Evolutionary conservation across 2,797 vertebrate genomes (phyloP).

Genomic region (Distichodus sexfasciatus): DNA sequence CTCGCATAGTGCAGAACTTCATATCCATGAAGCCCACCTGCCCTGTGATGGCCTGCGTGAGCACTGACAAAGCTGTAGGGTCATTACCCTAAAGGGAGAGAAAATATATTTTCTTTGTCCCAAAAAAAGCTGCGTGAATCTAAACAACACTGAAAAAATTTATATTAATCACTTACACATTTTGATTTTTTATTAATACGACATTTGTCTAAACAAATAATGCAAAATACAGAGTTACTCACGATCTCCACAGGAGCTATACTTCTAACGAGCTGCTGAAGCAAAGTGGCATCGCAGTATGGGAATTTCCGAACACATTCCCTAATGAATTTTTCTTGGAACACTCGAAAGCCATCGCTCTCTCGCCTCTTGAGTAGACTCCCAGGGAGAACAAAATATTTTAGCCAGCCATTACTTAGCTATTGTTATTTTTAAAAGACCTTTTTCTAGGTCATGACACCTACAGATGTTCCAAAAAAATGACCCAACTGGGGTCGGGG

Average conservation of each 20-base stretch:
- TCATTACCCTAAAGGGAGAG: conserved; percentile 81
- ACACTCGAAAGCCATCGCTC: conserved; percentile 87
- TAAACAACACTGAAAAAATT: too few relatives aligned
- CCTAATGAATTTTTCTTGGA: conserved; percentile 92
- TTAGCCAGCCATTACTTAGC: too few relatives aligned
- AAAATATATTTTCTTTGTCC: neutral
- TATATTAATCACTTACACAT: too few relatives aligned
- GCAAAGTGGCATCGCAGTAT: conserved; percentile 89
- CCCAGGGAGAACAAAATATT: neutral
- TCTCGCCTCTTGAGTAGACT: conserved; percentile 93
- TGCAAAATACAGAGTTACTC: conserved; percentile 59
- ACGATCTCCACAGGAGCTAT: conserved; percentile 97
- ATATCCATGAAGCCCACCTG: conserved; percentile 96
- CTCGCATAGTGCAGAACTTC: conserved; percentile 94
- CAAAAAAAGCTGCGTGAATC: too few relatives aligned
- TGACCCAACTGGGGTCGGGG: too few relatives aligned
- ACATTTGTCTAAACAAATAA: too few relatives aligned
- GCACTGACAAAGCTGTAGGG: conserved; percentile 93
- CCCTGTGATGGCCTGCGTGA: conserved; percentile 96
- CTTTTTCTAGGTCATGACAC: too few relatives aligned
- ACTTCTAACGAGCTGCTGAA: conserved; percentile 96
- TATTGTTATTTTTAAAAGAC: too few relatives aligned
- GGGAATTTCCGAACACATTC: conserved; percentile 96
- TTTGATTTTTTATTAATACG: too few relatives aligned
- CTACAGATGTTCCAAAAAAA: too few relatives aligned